phyloP scores from a whole-genome alignment of 2,113 vertebrate species.

The Zosterops borbonicus region DNA sequence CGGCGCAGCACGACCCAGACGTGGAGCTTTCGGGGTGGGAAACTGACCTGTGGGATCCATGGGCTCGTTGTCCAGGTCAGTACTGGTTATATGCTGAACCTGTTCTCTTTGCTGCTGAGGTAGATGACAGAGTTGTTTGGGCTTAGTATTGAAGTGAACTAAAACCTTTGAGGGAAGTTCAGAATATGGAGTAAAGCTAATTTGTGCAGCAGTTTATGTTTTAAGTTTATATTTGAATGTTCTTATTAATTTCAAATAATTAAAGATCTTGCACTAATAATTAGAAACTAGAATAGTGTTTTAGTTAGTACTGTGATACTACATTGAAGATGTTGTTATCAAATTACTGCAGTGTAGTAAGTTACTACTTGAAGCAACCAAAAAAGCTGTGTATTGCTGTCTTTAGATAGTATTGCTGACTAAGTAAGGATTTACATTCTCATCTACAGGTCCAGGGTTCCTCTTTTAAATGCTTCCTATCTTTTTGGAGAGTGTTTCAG shows the following conservation, averaged over 20 bases:
- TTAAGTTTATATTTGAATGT: not conserved
- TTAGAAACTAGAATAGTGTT: not conserved
- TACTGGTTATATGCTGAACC: rapidly evolving
- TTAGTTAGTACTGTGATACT: not conserved
- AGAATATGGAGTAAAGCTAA: not conserved
- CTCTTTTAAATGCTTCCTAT: not conserved
- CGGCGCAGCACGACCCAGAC: slow-evolving; percentile 94
- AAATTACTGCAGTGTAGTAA: not conserved
- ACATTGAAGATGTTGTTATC: not conserved
- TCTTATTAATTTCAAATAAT: not conserved
- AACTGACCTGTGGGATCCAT: slow-evolving; percentile 88
- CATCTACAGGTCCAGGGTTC: not conserved
- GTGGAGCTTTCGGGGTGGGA: slow-evolving; percentile 90
- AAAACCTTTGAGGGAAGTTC: not conserved
- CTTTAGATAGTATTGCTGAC: not conserved
- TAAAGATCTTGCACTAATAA: not conserved
- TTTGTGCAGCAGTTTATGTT: not conserved
- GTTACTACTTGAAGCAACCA: not conserved
- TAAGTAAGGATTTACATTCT: not conserved
- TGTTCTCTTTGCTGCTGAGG: not conserved
- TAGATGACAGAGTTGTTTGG: not conserved
- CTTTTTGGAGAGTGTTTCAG: not conserved
- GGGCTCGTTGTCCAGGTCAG: slow-evolving; percentile 92
- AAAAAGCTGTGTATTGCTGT: not conserved
- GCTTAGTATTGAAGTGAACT: not conserved